Evolutionary conservation across 2,797 vertebrate species (phyloP).

Genomic region (Limnodromus scolopaceus): DNA sequence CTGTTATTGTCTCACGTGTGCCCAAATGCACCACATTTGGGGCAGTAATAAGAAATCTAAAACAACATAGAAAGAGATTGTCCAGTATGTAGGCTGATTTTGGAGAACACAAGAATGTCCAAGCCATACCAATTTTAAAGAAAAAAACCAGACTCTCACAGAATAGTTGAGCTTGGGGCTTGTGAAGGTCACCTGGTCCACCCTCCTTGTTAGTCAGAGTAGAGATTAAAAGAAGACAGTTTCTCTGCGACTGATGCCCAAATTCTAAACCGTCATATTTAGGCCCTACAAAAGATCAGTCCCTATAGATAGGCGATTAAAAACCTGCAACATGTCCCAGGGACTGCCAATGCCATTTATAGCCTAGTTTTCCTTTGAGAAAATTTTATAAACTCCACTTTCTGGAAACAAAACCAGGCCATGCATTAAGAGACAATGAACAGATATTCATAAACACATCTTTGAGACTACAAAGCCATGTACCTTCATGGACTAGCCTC

Average conservation of each 20-base stretch:
- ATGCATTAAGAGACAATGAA: neutral
- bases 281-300: neutral
- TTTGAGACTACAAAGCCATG: neutral
- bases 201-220: rapidly evolving
- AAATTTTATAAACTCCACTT: neutral
- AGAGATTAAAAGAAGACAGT: neutral
- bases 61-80: neutral
- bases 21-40: slow-evolving; percentile 74
- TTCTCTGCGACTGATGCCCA: neutral
- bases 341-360: neutral
- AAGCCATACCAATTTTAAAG: neutral
- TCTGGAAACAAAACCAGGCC: neutral
- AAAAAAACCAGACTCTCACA: neutral
- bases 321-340: neutral
- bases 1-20: slow-evolving; percentile 65
- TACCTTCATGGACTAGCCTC: neutral
- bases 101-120: neutral
- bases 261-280: neutral
- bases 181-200: neutral
- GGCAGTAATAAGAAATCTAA: slow-evolving; percentile 75
- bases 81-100: neutral
- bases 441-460: neutral
- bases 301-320: neutral
- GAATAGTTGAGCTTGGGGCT: neutral
- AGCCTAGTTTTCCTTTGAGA: neutral